Percentiles rank a stretch among this genome's conserved stretches.
phyloP scores from a whole-genome alignment of 2,797 vertebrate species.

The Hipposideros larvatus region DNA sequence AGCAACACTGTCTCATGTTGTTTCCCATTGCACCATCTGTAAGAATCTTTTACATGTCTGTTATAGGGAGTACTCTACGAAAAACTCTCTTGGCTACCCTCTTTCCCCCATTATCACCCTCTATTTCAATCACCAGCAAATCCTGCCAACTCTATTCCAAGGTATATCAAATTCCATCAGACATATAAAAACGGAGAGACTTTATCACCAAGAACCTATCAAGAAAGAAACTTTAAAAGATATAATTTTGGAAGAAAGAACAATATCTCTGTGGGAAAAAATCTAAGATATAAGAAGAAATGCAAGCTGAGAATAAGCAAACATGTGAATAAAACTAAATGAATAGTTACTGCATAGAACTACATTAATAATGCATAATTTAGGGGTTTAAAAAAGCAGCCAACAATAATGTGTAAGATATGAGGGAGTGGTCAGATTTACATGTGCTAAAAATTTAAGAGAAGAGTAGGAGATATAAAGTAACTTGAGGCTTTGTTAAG shows the following conservation, averaged over 20 bases:
- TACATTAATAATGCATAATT: background rate
- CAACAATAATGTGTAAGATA: background rate
- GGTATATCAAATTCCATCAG: constrained; percentile 8
- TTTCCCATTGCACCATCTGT: background rate
- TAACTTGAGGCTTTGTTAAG: constrained; percentile 6
- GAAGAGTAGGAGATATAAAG: background rate
- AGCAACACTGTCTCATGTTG: background rate
- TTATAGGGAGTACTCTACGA: background rate
- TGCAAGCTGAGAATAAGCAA: constrained; percentile 2
- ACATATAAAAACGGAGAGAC: background rate
- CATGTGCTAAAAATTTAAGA: background rate
- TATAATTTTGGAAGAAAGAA: constrained; percentile 38
- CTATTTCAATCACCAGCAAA: background rate
- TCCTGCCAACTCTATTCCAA: background rate
- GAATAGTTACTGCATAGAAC: background rate
- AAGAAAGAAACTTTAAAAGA: constrained; percentile 34
- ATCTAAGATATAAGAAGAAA: constrained; percentile 47
- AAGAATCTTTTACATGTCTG: too few species aligned
- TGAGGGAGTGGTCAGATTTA: background rate
- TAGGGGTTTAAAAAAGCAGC: background rate
- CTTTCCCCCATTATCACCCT: background rate
- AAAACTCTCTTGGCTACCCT: background rate
- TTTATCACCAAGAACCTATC: background rate
- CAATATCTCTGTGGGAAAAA: constrained; percentile 38
- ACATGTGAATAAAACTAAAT: constrained; percentile 18